Evolutionary conservation across 2,113 vertebrate genomes (phyloP), one percentile per base, ranked within the genome.

Genomic region (Cynoglossus semilaevis): DNA sequence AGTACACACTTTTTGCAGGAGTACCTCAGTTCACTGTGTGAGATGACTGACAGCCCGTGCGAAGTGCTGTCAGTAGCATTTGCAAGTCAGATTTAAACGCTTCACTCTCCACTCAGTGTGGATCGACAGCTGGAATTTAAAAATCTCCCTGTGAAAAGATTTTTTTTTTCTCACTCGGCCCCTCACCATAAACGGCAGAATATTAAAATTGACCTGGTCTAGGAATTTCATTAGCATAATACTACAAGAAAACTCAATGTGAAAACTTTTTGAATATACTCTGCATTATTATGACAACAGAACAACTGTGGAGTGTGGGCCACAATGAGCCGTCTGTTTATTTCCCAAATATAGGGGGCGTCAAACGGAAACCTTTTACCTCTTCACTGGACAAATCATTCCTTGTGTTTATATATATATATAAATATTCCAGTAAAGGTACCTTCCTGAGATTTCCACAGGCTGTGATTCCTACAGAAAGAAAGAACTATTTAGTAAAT

Each of bases 21-120:
- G 13, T 73, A 66, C 49, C 49, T 81, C 80, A 13, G 58, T 59
- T 15, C 0, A 4, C 67, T n/a, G 63, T 76, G 70, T 43, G 69
- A 51, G 62, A 79, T 83, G 82, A 85, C 63, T 86, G 86, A 83
- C 84, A 70, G 84, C 61, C 11, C 55, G 49, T 9, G 48, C 66
- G 42, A 61, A 72, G 80, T 45, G 58, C 79, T 80, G 70, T 76
- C 60, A 68, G 72, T 54, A 58, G 73, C 62, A 85, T 85, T 85
- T 84, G 81, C 83, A 85, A 85, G 77, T 84, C 79, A 69, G 64
- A 79, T 81, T 76, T 74, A 81, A 84, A 77, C 79, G 81, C 79
- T 64, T 79, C 76, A 46, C 67, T 79, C 63, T 62, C 62, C 58
- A 54, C 55, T 77, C 73, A 50, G 56, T 17, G 71, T 22, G 34